Evolutionary conservation across 2,797 vertebrate species (phyloP).

Genomic region (Setipinna tenuifilis): DNA sequence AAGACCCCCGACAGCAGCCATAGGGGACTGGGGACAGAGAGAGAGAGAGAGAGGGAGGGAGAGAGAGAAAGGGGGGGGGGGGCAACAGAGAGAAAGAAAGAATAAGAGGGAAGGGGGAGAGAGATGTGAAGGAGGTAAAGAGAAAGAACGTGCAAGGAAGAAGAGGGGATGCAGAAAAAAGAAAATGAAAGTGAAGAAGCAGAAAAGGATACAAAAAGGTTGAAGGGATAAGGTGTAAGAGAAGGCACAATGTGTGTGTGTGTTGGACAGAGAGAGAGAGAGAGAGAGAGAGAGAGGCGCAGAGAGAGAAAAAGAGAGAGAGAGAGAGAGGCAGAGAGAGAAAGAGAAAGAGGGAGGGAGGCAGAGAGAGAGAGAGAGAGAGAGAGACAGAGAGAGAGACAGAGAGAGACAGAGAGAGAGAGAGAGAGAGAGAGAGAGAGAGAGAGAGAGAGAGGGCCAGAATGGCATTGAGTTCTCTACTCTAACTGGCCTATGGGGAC

Average conservation of each 20-base stretch:
- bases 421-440: slow-evolving; percentile 6
- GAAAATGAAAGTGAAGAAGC: too few relatives aligned
- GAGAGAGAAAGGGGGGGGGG: not conserved
- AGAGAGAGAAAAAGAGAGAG: not conserved
- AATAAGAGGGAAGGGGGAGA: not conserved
- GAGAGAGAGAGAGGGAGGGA: not conserved
- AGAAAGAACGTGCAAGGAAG: too few relatives aligned
- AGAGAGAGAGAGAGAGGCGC: too few relatives aligned
- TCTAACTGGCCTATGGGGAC: not conserved
- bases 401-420: not conserved
- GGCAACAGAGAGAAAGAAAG: slow-evolving; percentile 9
- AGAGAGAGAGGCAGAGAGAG: not conserved
- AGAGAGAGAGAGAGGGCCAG: not conserved
- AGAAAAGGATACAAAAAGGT: too few relatives aligned
- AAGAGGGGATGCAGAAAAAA: too few relatives aligned
- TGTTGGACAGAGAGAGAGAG: not conserved
- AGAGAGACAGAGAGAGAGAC: not conserved
- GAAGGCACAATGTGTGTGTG: too few relatives aligned
- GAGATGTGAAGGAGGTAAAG: too few relatives aligned
- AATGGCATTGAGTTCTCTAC: not conserved
- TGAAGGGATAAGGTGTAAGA: too few relatives aligned
- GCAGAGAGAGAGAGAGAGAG: not conserved
- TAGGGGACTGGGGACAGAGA: not conserved
- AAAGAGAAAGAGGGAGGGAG: not conserved
- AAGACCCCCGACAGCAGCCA: not conserved